phyloP scores from a whole-genome alignment of 2,888 invertebrate genomes.

The Sicus ferrugineus region DNA sequence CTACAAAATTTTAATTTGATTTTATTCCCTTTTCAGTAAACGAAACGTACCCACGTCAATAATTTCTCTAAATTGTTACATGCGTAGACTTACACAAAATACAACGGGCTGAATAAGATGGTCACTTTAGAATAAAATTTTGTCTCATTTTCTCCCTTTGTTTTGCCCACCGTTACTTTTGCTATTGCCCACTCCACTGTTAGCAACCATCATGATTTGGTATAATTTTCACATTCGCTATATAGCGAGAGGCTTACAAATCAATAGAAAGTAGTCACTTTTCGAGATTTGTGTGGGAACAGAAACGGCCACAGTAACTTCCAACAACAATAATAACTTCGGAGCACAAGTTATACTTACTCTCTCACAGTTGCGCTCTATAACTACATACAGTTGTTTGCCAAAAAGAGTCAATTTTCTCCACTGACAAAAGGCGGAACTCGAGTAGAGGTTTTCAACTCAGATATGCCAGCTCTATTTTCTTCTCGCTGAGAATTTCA shows the following conservation, averaged over 20 bases:
- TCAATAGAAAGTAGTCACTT: slow-evolving; percentile 57
- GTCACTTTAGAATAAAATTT: slow-evolving; percentile 42
- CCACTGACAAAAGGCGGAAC: not conserved
- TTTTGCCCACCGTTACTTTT: not conserved
- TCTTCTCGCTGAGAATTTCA: too few relatives aligned
- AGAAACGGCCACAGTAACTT: slow-evolving; percentile 48
- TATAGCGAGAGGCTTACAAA: slow-evolving; percentile 52
- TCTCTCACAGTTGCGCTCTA: slow-evolving; percentile 11
- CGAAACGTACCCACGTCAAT: too few relatives aligned
- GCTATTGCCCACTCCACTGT: not conserved
- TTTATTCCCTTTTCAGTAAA: too few relatives aligned
- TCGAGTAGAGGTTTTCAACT: too few relatives aligned
- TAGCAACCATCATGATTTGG: slow-evolving; percentile 15
- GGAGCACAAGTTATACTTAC: not conserved
- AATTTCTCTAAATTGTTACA: too few relatives aligned
- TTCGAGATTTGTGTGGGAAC: slow-evolving; percentile 61
- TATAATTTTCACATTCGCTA: slow-evolving; percentile 31
- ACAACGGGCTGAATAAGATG: slow-evolving; percentile 30
- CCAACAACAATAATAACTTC: slow-evolving; percentile 30
- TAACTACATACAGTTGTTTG: not conserved
- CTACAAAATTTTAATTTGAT: too few relatives aligned
- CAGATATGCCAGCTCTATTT: too few relatives aligned
- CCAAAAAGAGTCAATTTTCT: not conserved
- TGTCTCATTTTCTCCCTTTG: not conserved
- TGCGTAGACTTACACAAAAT: too few relatives aligned